Evolutionary conservation across 2,888 invertebrate genomes (phyloP).

Genomic region (Coleophora flavipennella): DNA sequence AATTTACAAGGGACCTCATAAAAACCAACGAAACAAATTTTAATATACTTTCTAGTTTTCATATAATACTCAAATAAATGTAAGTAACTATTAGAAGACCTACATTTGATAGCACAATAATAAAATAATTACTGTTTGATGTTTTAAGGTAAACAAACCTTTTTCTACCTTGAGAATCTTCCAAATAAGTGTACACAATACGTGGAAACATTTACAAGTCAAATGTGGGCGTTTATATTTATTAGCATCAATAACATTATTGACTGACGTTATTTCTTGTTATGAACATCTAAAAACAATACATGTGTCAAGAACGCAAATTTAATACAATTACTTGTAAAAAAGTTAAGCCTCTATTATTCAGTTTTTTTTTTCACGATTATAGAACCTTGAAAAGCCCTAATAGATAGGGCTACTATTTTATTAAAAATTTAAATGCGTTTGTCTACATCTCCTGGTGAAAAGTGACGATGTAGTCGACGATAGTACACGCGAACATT

Average conservation of each 20-base stretch:
- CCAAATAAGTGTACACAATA: slow-evolving; percentile 20
- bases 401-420: too few relatives aligned
- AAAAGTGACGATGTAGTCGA: too few relatives aligned
- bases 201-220: slow-evolving; percentile 16
- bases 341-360: slow-evolving; percentile 8
- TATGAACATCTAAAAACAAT: slow-evolving; percentile 32
- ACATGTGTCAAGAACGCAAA: slow-evolving; percentile 33
- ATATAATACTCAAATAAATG: too few relatives aligned
- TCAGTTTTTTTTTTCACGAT: slow-evolving; percentile 24
- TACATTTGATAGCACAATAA: too few relatives aligned
- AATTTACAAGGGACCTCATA: too few relatives aligned
- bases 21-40: too few relatives aligned
- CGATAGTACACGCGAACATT: too few relatives aligned
- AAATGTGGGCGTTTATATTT: slow-evolving; percentile 35
- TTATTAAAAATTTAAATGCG: slow-evolving; percentile 34
- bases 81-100: too few relatives aligned
- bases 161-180: slow-evolving; percentile 14
- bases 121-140: too few relatives aligned
- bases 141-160: neutral
- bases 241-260: slow-evolving; percentile 30
- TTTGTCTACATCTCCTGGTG: slow-evolving; percentile 15
- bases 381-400: slow-evolving; percentile 15
- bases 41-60: too few relatives aligned
- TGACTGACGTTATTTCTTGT: slow-evolving; percentile 37
- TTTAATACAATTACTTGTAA: slow-evolving; percentile 21